Evolutionary conservation across 2,797 vertebrate species (phyloP).

Genomic region (Margarornis squamiger): DNA sequence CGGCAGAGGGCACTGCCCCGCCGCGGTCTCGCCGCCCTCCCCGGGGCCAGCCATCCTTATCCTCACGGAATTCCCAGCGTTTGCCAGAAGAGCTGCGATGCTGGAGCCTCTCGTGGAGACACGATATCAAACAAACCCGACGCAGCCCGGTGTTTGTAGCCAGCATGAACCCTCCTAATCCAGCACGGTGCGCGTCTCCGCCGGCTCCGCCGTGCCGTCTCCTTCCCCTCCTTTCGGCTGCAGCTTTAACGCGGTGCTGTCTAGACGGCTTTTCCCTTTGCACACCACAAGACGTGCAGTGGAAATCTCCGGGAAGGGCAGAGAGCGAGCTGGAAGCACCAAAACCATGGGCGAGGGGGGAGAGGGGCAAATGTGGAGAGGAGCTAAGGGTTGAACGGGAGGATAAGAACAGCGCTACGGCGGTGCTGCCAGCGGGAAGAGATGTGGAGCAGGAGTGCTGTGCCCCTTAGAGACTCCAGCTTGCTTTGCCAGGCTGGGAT

Average conservation of each 20-base stretch:
- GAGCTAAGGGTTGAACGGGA: background rate
- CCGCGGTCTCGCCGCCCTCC: background rate
- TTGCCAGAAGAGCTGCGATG: background rate
- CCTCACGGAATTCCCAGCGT: background rate
- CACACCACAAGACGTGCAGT: background rate
- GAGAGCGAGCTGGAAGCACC: background rate
- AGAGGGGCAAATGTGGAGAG: background rate
- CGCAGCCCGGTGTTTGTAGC: rapidly evolving
- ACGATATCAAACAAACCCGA: rapidly evolving
- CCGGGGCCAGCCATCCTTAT: rapidly evolving
- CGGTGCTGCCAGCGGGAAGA: background rate
- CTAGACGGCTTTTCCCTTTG: background rate
- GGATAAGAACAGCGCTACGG: background rate
- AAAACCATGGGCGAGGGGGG: background rate
- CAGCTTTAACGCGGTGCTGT: background rate
- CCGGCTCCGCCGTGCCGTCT: background rate
- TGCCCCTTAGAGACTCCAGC: rapidly evolving
- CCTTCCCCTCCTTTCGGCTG: background rate
- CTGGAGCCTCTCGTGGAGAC: background rate
- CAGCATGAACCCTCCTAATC: background rate
- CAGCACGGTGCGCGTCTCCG: background rate
- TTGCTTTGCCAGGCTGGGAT: background rate
- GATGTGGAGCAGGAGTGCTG: background rate
- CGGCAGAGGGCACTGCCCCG: conserved; percentile 29
- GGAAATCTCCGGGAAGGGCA: background rate